phyloP scores from a whole-genome alignment of 2,113 vertebrate genomes.

The Xenopus laevis region DNA sequence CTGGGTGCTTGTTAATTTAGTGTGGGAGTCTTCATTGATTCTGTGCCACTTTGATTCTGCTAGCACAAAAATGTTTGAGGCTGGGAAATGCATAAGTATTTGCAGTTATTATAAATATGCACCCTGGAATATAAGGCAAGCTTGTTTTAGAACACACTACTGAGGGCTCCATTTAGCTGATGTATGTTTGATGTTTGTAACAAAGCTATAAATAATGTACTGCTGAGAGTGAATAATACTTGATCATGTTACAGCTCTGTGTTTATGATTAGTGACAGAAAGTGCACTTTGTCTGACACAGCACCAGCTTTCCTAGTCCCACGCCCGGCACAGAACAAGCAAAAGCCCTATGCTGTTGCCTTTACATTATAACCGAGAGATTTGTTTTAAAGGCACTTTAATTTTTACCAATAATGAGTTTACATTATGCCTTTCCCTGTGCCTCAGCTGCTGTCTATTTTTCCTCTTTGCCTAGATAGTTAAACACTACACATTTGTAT shows the following conservation, averaged over 20 bases:
- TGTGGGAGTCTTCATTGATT: too few species aligned
- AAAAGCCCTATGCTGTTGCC: background rate
- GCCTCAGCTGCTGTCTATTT: too few species aligned
- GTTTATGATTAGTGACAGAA: background rate
- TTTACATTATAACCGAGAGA: background rate
- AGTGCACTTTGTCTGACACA: background rate
- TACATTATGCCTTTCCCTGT: background rate
- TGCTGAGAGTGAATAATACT: conserved; percentile 46
- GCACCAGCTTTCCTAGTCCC: background rate
- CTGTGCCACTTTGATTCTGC: background rate
- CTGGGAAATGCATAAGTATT: background rate
- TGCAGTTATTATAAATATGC: background rate
- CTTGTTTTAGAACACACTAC: background rate
- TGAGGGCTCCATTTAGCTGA: background rate
- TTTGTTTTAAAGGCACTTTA: background rate
- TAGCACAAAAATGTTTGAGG: background rate
- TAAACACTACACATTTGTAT: too few species aligned
- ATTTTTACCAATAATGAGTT: background rate
- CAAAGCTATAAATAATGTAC: conserved; percentile 41
- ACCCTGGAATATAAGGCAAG: conserved; percentile 23
- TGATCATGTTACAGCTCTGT: conserved; percentile 40
- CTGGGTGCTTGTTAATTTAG: too few species aligned
- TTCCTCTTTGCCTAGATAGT: too few species aligned
- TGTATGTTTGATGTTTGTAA: background rate
- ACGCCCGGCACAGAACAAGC: background rate